Conservation (phyloP, 2,797 vertebrate genomes). For the Jordanella pulchra region DNA sequence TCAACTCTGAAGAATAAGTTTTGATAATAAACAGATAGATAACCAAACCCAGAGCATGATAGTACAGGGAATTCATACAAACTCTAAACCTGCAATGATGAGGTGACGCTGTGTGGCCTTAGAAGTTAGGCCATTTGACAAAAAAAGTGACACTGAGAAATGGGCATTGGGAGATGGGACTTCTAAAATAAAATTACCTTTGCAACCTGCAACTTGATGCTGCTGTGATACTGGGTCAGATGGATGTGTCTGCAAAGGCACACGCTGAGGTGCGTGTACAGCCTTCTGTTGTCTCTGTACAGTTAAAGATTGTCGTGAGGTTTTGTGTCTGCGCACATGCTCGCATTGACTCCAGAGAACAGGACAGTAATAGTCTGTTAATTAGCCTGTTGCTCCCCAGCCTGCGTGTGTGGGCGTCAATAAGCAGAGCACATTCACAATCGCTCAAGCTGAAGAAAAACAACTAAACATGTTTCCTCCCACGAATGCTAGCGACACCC, state of each 20-base stretch:
- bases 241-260: constrained; percentile 24
- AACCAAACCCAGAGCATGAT: neutral
- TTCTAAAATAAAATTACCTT: constrained; percentile 43
- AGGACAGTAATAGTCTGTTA: constrained; percentile 64
- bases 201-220: constrained; percentile 24
- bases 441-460: constrained; percentile 48
- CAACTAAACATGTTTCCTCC: constrained; percentile 61
- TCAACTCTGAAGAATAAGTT: neutral
- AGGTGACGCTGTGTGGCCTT: neutral
- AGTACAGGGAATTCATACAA: neutral
- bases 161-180: constrained; percentile 11
- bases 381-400: constrained; percentile 66
- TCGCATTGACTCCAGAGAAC: constrained; percentile 37
- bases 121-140: constrained; percentile 27
- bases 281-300: constrained; percentile 30
- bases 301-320: constrained; percentile 44
- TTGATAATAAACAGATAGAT: neutral
- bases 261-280: too few relatives aligned
- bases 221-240: constrained; percentile 32
- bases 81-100: neutral
- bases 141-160: constrained; percentile 54
- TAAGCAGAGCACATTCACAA: constrained; percentile 31
- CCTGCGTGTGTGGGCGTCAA: constrained; percentile 50
- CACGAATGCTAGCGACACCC: constrained; percentile 36
- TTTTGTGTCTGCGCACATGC: constrained; percentile 24